Conservation (phyloP, 2,113 vertebrate genomes). For the Poecile atricapillus region DNA sequence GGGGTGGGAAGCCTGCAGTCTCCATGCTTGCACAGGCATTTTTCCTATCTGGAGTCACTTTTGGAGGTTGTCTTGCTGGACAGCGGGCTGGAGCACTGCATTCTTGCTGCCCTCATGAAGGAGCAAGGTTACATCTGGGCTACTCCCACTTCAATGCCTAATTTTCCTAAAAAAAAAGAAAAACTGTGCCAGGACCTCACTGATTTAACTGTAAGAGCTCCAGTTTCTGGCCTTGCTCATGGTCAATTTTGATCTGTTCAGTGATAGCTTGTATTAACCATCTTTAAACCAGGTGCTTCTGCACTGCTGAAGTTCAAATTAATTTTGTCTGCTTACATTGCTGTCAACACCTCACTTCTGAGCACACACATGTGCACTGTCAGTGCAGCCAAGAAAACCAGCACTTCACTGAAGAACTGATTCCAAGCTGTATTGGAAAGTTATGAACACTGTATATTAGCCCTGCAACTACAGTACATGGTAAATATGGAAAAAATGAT, state of each 20-base stretch:
- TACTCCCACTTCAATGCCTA: not conserved
- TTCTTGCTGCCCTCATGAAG: not conserved
- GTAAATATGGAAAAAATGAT: not conserved
- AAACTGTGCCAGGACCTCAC: not conserved
- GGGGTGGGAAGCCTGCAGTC: not conserved
- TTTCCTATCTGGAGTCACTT: not conserved
- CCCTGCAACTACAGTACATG: not conserved
- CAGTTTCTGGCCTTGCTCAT: not conserved
- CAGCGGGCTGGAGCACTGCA: not conserved
- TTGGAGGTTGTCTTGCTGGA: not conserved
- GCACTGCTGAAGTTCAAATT: not conserved
- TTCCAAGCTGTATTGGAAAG: not conserved
- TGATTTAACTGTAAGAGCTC: not conserved
- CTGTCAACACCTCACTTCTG: not conserved
- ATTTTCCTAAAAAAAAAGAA: not conserved
- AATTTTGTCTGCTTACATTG: not conserved
- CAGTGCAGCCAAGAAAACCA: accelerated
- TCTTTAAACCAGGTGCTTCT: not conserved
- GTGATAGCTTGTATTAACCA: not conserved
- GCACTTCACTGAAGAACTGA: not conserved
- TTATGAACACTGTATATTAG: not conserved
- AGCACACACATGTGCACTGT: not conserved
- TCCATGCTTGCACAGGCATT: not conserved
- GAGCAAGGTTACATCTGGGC: not conserved
- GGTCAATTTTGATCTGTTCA: not conserved